Base-by-base conservation (phyloP, 1,140 invertebrate genomes). In the Pachyrhynchus sulphureomaculatus region DNA sequence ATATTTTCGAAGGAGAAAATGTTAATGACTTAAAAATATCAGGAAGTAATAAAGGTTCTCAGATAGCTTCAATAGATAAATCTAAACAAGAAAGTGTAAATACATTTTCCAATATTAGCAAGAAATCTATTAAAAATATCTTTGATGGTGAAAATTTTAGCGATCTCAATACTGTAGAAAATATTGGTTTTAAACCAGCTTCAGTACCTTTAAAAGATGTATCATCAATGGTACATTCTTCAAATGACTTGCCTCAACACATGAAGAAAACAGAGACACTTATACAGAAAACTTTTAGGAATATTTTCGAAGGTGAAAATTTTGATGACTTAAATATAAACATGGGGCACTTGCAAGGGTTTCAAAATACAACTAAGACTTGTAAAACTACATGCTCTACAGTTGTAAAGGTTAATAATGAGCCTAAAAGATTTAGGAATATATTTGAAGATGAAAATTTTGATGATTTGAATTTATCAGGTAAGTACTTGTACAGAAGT, bases 231-330 rank as follows among this genome's bases (percentile, higher is more conserved):
- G 26, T 6, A 29, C 26, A 29, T 29, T 29, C 26, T 29, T 29
- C 26, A 29, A 29, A n/a, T n/a, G n/a, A n/a, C n/a, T n/a, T n/a
- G n/a, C n/a, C n/a, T n/a, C n/a, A n/a, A n/a, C n/a, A n/a, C n/a
- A n/a, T n/a, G n/a, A n/a, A n/a, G n/a, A n/a, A n/a, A n/a, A n/a
- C n/a, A n/a, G n/a, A n/a, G 20, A 13, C 23, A 15, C 17, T 59
- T 15, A 26, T 13, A 33, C 39, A 45, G 17, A 58, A 58, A 29
- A 15, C 32, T 37, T 21, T 44, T 49, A 58, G 26, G 29, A 42
- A 56, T 36, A 59, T 48, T 32, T 62, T 54, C 47, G 51, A 49
- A 55, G 33, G 24, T 21, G 51, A 62, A 55, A 36, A 32, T 54
- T 34, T 42, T 52, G 34, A 34, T 61, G 41, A 59, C 41, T 48